Evolutionary conservation across 2,888 invertebrate species (phyloP).

Genomic region (Coecobrya sp.): DNA sequence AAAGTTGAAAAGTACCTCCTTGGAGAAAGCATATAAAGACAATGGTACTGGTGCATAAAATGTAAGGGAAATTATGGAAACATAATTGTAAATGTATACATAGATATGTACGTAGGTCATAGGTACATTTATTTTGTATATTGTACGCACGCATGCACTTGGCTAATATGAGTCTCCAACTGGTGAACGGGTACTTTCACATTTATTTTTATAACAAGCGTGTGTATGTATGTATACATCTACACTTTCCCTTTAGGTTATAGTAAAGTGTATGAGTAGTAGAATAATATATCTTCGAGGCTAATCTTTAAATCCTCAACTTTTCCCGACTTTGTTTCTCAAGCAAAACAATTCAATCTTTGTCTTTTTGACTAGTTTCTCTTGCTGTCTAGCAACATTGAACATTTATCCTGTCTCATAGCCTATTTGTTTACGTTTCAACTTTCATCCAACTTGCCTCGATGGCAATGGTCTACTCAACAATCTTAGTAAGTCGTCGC

Average conservation of each 20-base stretch:
- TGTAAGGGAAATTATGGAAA: conserved; percentile 23
- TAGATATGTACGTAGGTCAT: not conserved
- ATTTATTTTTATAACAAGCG: conserved; percentile 20
- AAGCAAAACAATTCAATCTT: conserved; percentile 71
- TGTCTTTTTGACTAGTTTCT: conserved; percentile 68
- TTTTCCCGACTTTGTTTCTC: conserved; percentile 72
- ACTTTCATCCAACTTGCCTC: conserved; percentile 24
- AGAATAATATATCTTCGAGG: conserved; percentile 68
- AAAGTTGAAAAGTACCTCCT: conserved; percentile 14
- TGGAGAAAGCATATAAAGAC: not conserved
- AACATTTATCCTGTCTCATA: conserved; percentile 48
- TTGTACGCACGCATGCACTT: not conserved
- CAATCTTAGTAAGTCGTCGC: conserved; percentile 9
- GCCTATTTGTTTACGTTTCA: conserved; percentile 59
- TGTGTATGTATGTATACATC: not conserved
- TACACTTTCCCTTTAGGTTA: conserved; percentile 1
- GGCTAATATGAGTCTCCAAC: not conserved
- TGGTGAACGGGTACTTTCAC: not conserved
- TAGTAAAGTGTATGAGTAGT: not conserved
- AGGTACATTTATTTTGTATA: too few species aligned
- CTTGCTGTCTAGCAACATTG: conserved; percentile 52
- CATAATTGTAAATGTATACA: not conserved
- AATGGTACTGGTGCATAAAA: not conserved
- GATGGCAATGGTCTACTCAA: not conserved
- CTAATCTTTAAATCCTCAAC: conserved; percentile 74